Base-by-base conservation (phyloP, 2,888 invertebrate species). In the Andrena flavipes region DNA sequence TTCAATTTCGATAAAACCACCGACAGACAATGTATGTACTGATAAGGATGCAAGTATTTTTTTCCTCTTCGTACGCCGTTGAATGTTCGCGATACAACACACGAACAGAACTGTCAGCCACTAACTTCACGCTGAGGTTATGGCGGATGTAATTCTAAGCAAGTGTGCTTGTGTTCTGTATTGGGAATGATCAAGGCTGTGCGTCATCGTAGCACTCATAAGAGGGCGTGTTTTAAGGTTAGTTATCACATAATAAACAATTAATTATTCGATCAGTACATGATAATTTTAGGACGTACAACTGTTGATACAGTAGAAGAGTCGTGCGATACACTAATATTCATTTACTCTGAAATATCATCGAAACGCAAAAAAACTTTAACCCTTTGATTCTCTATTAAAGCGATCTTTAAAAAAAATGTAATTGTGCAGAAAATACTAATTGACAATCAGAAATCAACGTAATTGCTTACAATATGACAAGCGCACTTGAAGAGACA, bases 191-290 rank as follows among this genome's bases (percentile, higher is more conserved):
- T 83, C 83, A 84, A 84, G 84, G 80, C 75, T 84, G 65, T 62
- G 68, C 84, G 82, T 83, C 82, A 82, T 65, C 60, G 33, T 2
- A 26, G 56, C 48, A 54, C 42, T 69, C 62, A 60, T 72, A 76
- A 82, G 84, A 84, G 84, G 80, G 84, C 84, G 84, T 80, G 73
- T 75, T 84, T 79, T 80, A 72, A 80, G 80, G 83, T 83, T 82
- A 82, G 56, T 71, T 70, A 56, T 80, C 76, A 75, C 73, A 56
- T 80, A 68, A 64, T 76, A 69, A 80, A 56, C 10, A 20, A 51
- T 76, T 82, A 76, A 84, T 82, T 74, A 77, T 77, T 81, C 49
- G 62, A 83, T 82, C 80, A 72, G 73, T 72, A 20, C 23, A 26
- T 23, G 73, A 63, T 69, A 65, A 73, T 67, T 78, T 62, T 56